phyloP scores from a whole-genome alignment of 1,140 invertebrate species.

The Armadillidium nasatum region DNA sequence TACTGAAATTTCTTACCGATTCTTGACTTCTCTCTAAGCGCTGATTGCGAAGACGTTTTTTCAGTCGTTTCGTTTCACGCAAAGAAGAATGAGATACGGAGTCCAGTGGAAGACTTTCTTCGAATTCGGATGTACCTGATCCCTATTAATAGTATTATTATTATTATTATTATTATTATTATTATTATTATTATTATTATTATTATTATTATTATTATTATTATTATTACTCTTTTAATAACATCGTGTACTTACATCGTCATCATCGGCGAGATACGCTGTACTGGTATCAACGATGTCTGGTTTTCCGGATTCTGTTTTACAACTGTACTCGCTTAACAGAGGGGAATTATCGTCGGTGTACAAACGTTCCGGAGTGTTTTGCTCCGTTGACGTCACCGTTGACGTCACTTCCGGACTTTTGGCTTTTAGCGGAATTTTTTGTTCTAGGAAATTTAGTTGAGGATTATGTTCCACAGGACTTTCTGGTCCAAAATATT shows the following conservation, averaged over 20 bases:
- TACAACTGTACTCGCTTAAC: background rate
- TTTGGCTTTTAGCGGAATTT: background rate
- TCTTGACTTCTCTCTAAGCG: background rate
- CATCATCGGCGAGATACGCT: background rate
- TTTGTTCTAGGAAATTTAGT: too few relatives aligned
- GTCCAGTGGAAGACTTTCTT: background rate
- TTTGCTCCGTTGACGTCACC: background rate
- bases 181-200: too few relatives aligned
- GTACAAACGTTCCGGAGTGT: background rate
- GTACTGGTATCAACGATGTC: background rate
- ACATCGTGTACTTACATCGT: background rate
- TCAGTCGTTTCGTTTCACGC: background rate
- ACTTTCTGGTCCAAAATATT: slow-evolving; percentile 4
- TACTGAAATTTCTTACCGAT: background rate
- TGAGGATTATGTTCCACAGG: background rate
- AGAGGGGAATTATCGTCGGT: background rate
- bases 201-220: too few relatives aligned
- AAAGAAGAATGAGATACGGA: background rate
- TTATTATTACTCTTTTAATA: too few relatives aligned
- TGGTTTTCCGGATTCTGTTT: background rate
- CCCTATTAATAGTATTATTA: background rate
- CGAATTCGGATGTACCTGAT: background rate
- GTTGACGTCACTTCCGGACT: background rate
- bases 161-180: too few relatives aligned
- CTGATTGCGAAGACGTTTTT: background rate